Base-by-base conservation (phyloP, 2,888 invertebrate species). In the Incurvaria masculella region DNA sequence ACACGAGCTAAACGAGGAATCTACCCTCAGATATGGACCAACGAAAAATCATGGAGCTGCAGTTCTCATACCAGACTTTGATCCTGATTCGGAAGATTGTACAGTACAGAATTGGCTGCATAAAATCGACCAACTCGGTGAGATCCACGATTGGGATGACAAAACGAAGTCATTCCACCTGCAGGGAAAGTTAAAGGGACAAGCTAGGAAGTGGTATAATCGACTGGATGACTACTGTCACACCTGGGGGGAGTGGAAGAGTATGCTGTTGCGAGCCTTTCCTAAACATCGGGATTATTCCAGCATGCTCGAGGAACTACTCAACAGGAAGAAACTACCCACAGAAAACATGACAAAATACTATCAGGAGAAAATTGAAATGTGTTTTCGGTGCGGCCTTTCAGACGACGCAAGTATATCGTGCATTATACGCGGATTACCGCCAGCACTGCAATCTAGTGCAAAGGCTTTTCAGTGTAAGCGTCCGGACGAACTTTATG, bases 261-360 rank as follows among this genome's bases (percentile, higher is more conserved):
- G 45, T 1, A 52, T 59, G 55, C 10, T 60, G 2, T 2, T 52
- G 2, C 51, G 57, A 43, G 54, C 0, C 59, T 60, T 20, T 59
- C 55, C 27, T 46, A 45, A 3, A n/a, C n/a, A n/a, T n/a, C n/a
- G n/a, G n/a, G n/a, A n/a, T n/a, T n/a, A n/a, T n/a, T n/a, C n/a
- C n/a, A 49, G 41, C 5, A 27, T 55, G 10, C 20, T 59, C 1
- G 57, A 57, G 20, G 59, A 59, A 38, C 47, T 59, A 51, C 21
- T 58, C 14, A 19, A 45, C 0, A 48, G 59, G 38, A 57, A 49
- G 40, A 58, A 59, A n/a, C n/a, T n/a, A n/a, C n/a, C n/a, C n/a
- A n/a, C n/a, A n/a, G n/a, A n/a, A n/a, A n/a, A n/a, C n/a, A 45
- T 59, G 58, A 59, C 57, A 0, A 56, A 60, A 38, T 60, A 60